Percentiles rank a stretch among this genome's conserved stretches.
phyloP scores from a whole-genome alignment of 2,113 vertebrate genomes.

The crab-eating macaque (Macaca fascicularis) region DNA sequence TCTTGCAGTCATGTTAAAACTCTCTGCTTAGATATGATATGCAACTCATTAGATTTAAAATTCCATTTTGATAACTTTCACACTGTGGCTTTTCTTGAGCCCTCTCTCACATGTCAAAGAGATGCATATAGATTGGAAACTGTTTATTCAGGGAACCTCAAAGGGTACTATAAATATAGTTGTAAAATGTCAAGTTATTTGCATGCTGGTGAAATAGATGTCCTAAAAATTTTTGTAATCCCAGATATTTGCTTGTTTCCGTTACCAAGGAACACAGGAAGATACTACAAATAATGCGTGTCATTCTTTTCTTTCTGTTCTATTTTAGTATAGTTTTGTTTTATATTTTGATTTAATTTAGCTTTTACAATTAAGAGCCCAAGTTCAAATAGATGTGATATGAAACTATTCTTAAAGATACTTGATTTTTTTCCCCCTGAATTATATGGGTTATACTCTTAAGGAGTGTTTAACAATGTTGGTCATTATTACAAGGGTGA shows the following conservation, averaged over 20 bases:
- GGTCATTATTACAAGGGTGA: not conserved
- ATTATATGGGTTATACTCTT: not conserved
- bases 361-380: constrained; percentile 12
- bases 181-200: constrained; percentile 75
- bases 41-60: constrained; percentile 51
- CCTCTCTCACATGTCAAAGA: constrained; percentile 43
- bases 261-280: not conserved
- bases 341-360: constrained; percentile 42
- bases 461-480: not conserved
- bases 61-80: constrained; percentile 44
- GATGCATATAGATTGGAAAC: constrained; percentile 28
- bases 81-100: constrained; percentile 19
- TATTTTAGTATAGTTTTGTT: not conserved
- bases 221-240: constrained; percentile 53
- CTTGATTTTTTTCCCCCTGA: not conserved
- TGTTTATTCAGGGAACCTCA: constrained; percentile 60
- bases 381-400: not conserved
- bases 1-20: not conserved
- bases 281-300: not conserved
- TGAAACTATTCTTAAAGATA: constrained; percentile 24
- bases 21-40: not conserved
- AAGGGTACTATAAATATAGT: constrained; percentile 62
- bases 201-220: constrained; percentile 60
- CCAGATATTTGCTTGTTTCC: constrained; percentile 39
- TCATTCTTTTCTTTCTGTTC: not conserved